Base-by-base conservation (phyloP, 1,140 invertebrate species). In the Cydia amplana region DNA sequence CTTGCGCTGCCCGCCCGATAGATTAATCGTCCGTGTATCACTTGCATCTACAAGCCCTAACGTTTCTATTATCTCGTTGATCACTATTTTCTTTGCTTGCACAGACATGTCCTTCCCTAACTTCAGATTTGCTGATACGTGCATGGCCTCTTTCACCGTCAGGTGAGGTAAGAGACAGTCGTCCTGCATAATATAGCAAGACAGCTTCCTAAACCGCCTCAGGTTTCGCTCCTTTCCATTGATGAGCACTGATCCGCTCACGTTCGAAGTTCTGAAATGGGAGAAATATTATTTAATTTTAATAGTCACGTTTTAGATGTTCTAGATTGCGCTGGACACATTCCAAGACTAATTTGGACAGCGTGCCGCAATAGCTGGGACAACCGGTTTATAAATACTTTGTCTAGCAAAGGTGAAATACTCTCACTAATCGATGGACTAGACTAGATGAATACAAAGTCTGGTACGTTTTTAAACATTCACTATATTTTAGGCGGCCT, bases 151-250 rank as follows among this genome's bases (percentile, higher is more conserved):
- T 74, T 94, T 94, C 6, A 99, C 97, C 0, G 97, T 97, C 9
- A 99, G 93, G 88, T 98, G 97, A 0, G 96, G 97, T 18, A 97
- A 94, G 0, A 99, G 93, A 79, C 97, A 96, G 90, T 99, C 98
- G 84, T 99, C 97, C 89, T 99, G 98, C 97, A 99, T 99, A 78
- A 99, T 99, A 91, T 99, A 99, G 85, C 97, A 98, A 0, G 97
- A 98, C 90, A 98, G 96, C 90, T 98, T 98, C 10, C 97, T 94
- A 91, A 98, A 99, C 75, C 95, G 94, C 20, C 97, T 93, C 49
- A 98, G 92, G 92, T 98, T 97, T 18, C 98, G 94, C 77, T 97
- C 96, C 83, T 96, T 96, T 18, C 97, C 97, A 85, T 98, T 98
- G 80, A 97, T 96, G 55, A 96, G 86, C 60, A 97, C 95, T n/a